Evolutionary conservation across 2,888 invertebrate species (phyloP).

Genomic region (Netelia inedita): DNA sequence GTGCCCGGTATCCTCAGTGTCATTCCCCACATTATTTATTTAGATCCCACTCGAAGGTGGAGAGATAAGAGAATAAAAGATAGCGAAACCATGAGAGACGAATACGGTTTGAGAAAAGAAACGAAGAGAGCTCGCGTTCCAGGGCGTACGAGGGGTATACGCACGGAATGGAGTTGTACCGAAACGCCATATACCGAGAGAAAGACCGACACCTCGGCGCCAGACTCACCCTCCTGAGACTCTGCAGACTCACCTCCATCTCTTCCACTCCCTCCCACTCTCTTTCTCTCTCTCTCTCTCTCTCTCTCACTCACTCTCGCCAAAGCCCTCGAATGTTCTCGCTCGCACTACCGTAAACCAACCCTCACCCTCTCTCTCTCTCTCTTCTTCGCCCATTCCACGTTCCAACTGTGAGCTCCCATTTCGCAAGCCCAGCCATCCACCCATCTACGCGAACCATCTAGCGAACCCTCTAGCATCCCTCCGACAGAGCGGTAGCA

Average conservation of each 20-base stretch:
- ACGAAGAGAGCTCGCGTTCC: slow-evolving; percentile 1
- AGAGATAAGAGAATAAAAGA: slow-evolving; percentile 45
- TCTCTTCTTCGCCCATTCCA: slow-evolving; percentile 67
- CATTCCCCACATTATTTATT: slow-evolving; percentile 77
- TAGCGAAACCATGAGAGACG: slow-evolving; percentile 38
- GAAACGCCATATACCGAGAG: slow-evolving; percentile 72
- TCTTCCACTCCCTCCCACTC: slow-evolving; percentile 68
- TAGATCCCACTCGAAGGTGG: slow-evolving; percentile 76
- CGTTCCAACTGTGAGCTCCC: slow-evolving; percentile 72
- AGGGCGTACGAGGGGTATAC: slow-evolving; percentile 67
- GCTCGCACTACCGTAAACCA: slow-evolving; percentile 74
- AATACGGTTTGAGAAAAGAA: slow-evolving; percentile 28
- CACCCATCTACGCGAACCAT: slow-evolving; percentile 72
- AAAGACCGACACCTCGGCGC: slow-evolving; percentile 85
- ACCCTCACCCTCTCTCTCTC: slow-evolving; percentile 69
- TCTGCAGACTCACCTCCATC: slow-evolving; percentile 84
- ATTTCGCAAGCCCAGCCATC: slow-evolving; percentile 75
- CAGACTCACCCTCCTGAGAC: slow-evolving; percentile 84
- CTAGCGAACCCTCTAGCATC: slow-evolving; percentile 74
- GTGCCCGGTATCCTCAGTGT: slow-evolving; percentile 54
- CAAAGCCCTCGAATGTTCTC: slow-evolving; percentile 55
- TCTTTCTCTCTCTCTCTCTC: slow-evolving; percentile 34
- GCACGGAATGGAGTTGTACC: slow-evolving; percentile 70
- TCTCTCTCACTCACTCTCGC: slow-evolving; percentile 66
- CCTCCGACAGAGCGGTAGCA: slow-evolving; percentile 66